Evolutionary conservation across 2,113 vertebrate genomes (phyloP).

Genomic region (Macquaria australasica): DNA sequence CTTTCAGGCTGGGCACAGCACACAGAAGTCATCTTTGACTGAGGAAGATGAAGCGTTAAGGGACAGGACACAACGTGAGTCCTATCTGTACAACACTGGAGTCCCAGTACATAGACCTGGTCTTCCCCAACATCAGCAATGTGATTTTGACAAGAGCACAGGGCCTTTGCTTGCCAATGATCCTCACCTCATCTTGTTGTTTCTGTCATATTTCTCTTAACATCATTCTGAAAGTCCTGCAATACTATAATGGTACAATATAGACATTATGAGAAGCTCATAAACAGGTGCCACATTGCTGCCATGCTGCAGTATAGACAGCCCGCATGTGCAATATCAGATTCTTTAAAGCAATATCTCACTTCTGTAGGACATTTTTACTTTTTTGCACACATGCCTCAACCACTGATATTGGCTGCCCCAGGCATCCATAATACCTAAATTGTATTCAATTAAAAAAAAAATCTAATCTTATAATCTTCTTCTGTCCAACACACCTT

Average conservation of each 20-base stretch:
- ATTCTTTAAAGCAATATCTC: constrained; percentile 24
- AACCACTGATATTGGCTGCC: background rate
- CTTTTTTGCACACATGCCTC: constrained; percentile 3
- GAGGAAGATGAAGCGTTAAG: constrained; percentile 26
- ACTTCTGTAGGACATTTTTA: constrained; percentile 8
- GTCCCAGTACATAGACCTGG: background rate
- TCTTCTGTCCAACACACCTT: constrained; percentile 10
- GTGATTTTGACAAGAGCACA: constrained; percentile 1
- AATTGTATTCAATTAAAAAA: constrained; percentile 28
- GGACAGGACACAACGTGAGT: background rate
- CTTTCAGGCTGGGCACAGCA: constrained; percentile 84
- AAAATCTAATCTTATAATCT: constrained; percentile 26
- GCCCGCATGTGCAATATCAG: background rate
- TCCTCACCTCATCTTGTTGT: too few relatives aligned
- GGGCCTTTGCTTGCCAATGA: background rate
- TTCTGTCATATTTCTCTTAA: background rate
- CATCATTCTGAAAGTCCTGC: background rate
- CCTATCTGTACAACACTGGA: background rate
- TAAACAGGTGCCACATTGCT: constrained; percentile 7
- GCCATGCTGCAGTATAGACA: background rate
- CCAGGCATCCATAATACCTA: constrained; percentile 10
- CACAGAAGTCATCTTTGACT: constrained; percentile 60
- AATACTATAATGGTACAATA: background rate
- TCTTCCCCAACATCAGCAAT: constrained; percentile 14
- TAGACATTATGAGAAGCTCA: background rate